These are phyloP conservation scores for Smittia sp. DNA, from an alignment of 2,888 invertebrate species.

Conservation along the genomic window DNA sequence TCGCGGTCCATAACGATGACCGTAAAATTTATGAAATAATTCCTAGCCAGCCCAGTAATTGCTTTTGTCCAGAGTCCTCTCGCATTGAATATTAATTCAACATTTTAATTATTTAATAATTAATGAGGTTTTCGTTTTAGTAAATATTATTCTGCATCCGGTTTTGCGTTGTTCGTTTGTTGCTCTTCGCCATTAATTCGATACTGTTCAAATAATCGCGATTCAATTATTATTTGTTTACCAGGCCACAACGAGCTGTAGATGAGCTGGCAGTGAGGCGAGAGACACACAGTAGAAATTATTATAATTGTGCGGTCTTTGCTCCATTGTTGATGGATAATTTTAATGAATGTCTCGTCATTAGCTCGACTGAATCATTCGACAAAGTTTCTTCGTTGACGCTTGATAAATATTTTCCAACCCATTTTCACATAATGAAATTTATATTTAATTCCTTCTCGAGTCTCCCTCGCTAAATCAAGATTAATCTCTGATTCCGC, in stretches of 20 bases:
- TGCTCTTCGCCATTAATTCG: background rate
- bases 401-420: too few species aligned
- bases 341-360: background rate
- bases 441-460: too few species aligned
- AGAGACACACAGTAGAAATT: background rate
- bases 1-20: too few species aligned
- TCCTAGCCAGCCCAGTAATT: background rate
- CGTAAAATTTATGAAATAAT: too few species aligned
- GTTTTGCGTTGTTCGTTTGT: background rate
- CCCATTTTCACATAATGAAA: too few species aligned
- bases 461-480: too few species aligned
- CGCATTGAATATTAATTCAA: constrained; percentile 25
- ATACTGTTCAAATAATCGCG: background rate
- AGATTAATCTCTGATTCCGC: too few species aligned
- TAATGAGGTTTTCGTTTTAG: constrained; percentile 25
- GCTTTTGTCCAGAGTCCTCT: background rate
- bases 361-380: too few species aligned
- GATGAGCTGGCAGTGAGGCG: too few species aligned
- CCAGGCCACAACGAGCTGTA: too few species aligned
- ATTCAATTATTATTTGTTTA: background rate
- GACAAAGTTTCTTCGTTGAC: too few species aligned
- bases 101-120: constrained; percentile 37
- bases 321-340: background rate
- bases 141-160: background rate
- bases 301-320: background rate